Evolutionary conservation across 2,113 vertebrate species (phyloP).

Genomic region (Spilogale gracilis): DNA sequence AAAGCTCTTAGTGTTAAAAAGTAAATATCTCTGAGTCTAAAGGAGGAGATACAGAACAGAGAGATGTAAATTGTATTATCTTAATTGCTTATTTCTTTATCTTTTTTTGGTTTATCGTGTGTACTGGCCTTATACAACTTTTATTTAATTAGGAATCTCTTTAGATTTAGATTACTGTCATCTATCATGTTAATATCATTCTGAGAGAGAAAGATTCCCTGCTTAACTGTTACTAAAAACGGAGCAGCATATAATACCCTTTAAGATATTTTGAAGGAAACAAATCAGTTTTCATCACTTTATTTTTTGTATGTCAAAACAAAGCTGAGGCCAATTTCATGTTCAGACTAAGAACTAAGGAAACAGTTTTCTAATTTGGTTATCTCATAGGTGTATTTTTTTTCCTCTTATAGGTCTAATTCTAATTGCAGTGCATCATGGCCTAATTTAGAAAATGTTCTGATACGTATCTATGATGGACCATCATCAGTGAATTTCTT

Average conservation of each 20-base stretch:
- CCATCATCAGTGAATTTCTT: conserved; percentile 54
- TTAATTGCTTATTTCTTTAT: conserved; percentile 53
- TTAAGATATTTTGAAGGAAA: neutral
- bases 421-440: conserved; percentile 35
- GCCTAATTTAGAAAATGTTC: conserved; percentile 53
- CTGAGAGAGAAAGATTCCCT: conserved; percentile 39
- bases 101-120: conserved; percentile 55
- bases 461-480: conserved; percentile 61
- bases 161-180: conserved; percentile 22
- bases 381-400: conserved; percentile 56
- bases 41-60: neutral
- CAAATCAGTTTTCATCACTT: conserved; percentile 50
- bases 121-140: conserved; percentile 6
- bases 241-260: neutral
- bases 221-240: conserved; percentile 30
- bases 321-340: conserved; percentile 36
- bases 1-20: conserved; percentile 43
- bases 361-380: conserved; percentile 42
- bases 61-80: neutral
- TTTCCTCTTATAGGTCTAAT: conserved; percentile 51
- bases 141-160: conserved; percentile 26
- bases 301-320: conserved; percentile 44
- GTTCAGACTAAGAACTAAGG: neutral
- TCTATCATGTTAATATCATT: conserved; percentile 53
- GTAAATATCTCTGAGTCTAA: conserved; percentile 8